phyloP scores from a whole-genome alignment of 2,797 vertebrate genomes.

The Coregonus ussuriensis region DNA sequence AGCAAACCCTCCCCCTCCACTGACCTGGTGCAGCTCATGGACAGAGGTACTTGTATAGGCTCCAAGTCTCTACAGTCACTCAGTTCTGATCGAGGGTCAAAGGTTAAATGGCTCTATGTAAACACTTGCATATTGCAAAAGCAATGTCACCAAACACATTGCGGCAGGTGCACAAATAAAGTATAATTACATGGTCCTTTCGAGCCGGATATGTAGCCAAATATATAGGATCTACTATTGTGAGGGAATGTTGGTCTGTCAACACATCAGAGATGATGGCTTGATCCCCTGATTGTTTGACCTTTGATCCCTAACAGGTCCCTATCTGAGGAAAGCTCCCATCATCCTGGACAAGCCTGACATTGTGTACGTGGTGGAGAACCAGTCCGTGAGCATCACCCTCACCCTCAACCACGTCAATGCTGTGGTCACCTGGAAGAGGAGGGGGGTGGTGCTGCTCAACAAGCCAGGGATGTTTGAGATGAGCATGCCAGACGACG shows the following conservation, averaged over 20 bases:
- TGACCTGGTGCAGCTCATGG: slow-evolving; percentile 84
- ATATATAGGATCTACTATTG: background rate
- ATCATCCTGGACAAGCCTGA: slow-evolving; percentile 90
- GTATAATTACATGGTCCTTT: background rate
- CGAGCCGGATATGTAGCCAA: background rate
- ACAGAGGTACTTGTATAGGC: slow-evolving; percentile 74
- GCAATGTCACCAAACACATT: background rate
- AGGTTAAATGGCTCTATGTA: background rate
- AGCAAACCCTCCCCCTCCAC: slow-evolving; percentile 88
- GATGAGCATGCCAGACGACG: slow-evolving; percentile 88
- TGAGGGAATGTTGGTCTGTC: background rate
- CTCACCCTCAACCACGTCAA: slow-evolving; percentile 92
- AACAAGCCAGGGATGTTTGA: slow-evolving; percentile 77
- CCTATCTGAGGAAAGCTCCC: slow-evolving; percentile 84
- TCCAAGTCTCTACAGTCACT: background rate
- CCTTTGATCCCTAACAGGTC: slow-evolving; percentile 70
- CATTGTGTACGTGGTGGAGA: slow-evolving; percentile 85
- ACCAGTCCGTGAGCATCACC: slow-evolving; percentile 81
- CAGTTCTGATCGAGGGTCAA: too few relatives aligned
- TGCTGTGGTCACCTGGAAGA: slow-evolving; percentile 87
- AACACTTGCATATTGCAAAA: background rate
- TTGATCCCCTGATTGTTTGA: background rate
- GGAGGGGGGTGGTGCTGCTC: slow-evolving; percentile 78
- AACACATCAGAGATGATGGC: background rate
- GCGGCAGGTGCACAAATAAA: background rate